Percentiles rank a stretch among this genome's conserved stretches.
Conservation (phyloP, 2,888 invertebrate genomes). For the Cybosia mesomella region DNA sequence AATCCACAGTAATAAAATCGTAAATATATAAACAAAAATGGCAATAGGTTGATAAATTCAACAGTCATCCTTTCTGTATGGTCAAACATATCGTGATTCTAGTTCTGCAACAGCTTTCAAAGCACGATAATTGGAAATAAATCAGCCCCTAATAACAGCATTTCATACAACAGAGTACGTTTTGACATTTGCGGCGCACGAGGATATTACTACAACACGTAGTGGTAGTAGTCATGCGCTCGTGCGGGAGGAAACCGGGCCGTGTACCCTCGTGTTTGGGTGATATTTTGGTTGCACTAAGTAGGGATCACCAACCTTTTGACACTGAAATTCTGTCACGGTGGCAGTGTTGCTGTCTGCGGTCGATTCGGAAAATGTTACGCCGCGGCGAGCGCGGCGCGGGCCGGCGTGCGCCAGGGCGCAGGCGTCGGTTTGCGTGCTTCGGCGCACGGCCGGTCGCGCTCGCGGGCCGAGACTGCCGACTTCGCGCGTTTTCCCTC, state of each 20-base stretch:
- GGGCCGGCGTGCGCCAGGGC: constrained; percentile 82
- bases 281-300: constrained; percentile 69
- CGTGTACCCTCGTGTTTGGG: constrained; percentile 60
- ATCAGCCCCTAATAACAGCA: constrained; percentile 46
- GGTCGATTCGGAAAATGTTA: constrained; percentile 84
- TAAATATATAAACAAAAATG: background rate
- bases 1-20: background rate
- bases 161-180: constrained; percentile 56
- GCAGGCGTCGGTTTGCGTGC: constrained; percentile 70
- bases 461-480: constrained; percentile 81
- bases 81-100: constrained; percentile 7
- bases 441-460: constrained; percentile 83
- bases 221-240: constrained; percentile 55
- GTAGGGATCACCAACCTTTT: constrained; percentile 83
- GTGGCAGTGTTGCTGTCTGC: constrained; percentile 76
- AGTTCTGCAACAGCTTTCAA: constrained; percentile 38
- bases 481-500: constrained; percentile 77
- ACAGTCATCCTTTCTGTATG: background rate
- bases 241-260: constrained; percentile 54
- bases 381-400: constrained; percentile 83
- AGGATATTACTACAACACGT: constrained; percentile 64
- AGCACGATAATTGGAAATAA: constrained; percentile 45
- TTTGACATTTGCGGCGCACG: constrained; percentile 74
- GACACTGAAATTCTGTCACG: constrained; percentile 84
- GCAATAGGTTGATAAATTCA: background rate